Evolutionary conservation across 2,888 invertebrate genomes (phyloP), one percentile per base, ranked within the genome.

Genomic region (Pherbina coryleti): DNA sequence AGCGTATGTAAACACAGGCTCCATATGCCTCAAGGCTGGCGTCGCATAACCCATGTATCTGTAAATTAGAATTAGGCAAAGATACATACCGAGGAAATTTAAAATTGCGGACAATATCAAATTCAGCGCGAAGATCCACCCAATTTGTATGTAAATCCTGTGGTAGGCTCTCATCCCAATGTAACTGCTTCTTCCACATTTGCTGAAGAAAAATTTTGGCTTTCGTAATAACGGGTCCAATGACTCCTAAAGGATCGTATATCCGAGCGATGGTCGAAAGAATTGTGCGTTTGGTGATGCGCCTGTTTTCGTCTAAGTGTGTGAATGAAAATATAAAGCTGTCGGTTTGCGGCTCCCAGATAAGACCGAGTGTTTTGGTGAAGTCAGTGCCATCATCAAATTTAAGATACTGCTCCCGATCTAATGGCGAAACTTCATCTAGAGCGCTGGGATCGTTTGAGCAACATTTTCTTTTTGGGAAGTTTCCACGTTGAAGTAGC

Each of bases 331-430:
- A 79, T 19, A 76, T 67, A 57, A 79, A 78, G 7, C 75, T 77
- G 57, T 80, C 79, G n/a, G 67, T 60, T 7, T 69, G 70, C 31
- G 76, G 79, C 44, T 79, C 75, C 74, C 79, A 75, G 5, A 79
- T 57, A 9, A 81, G 72, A 0, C 80, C 79, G 28, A 81, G 75
- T 14, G 81, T 77, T 53, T 78, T 82, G 0, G 76, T 79, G 7
- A 81, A 51, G 44, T 79, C 70, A 9, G 77, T 78, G 1, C 76
- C 78, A 66, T 81, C 78, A 31, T 81, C 73, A 62, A 81, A 79
- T 9, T 78, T 76, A 5, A 80, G 14, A 51, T 74, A 76, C 8
- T 75, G 17, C 31, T 79, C 79, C 3, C 67, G 14, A 5, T 77
- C 55, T n/a, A 25, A 22, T 2, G 5, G 1, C 17, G 76, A 22